Evolutionary conservation across 1,140 invertebrate genomes (phyloP).

Genomic region (Zelostemma sp.): DNA sequence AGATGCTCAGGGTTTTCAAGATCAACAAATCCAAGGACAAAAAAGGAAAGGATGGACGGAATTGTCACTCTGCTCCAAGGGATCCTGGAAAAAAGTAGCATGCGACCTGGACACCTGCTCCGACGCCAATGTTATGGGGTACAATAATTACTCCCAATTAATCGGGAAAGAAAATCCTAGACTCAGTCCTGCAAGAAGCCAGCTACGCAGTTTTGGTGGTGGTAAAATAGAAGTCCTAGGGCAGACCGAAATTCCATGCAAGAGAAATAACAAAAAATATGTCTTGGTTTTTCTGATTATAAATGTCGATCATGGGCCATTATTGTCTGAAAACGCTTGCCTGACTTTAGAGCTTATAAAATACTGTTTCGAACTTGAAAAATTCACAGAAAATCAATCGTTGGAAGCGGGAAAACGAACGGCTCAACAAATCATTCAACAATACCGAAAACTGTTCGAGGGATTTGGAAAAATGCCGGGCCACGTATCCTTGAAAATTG

Average conservation of each 20-base stretch:
- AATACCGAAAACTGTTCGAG: conserved; percentile 13
- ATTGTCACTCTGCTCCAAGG: background rate
- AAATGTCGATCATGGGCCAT: conserved; percentile 4
- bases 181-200: background rate
- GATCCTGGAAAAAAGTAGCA: background rate
- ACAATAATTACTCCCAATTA: background rate
- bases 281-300: conserved; percentile 5
- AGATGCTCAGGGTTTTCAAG: conserved; percentile 12
- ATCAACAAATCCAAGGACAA: background rate
- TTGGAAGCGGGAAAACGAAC: conserved; percentile 11
- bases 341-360: conserved; percentile 2
- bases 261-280: background rate
- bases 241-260: background rate
- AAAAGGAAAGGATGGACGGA: conserved; percentile 2
- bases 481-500: conserved; percentile 11
- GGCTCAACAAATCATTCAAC: conserved; percentile 7
- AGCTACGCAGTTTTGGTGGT: background rate
- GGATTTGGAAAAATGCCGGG: conserved; percentile 9
- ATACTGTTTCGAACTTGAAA: conserved; percentile 26
- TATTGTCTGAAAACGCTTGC: conserved; percentile 3
- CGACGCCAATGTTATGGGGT: conserved; percentile 5
- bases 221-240: background rate
- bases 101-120: conserved; percentile 14
- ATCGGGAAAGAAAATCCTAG: background rate
- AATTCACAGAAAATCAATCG: background rate